These are phyloP conservation scores for Crotalus helleri DNA, from an alignment of 2,113 vertebrate genomes.

Conservation along the genomic window DNA sequence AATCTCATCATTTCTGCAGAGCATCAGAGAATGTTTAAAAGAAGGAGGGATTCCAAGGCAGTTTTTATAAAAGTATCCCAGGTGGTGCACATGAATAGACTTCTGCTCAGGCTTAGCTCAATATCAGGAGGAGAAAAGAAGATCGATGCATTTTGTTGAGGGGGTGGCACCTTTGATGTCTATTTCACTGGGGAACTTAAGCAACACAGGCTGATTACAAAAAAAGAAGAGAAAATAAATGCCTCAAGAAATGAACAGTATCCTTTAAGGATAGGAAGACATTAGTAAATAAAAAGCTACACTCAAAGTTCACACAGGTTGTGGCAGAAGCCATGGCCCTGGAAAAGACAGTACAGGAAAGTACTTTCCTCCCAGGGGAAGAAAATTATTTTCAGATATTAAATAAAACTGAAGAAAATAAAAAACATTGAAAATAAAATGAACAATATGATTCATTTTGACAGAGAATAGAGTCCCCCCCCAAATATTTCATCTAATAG, in stretches of 20 bases:
- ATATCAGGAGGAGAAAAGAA: background rate
- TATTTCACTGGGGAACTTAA: conserved; percentile 17
- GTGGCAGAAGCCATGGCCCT: conserved; percentile 33
- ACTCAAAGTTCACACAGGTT: conserved; percentile 27
- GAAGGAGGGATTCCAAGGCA: background rate
- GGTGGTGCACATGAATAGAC: background rate
- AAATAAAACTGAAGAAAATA: conserved; percentile 50
- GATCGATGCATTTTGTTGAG: background rate
- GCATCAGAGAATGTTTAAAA: conserved; percentile 4
- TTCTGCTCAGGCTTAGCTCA: background rate
- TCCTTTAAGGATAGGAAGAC: background rate
- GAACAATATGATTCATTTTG: conserved; percentile 68
- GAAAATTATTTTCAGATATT: conserved; percentile 30
- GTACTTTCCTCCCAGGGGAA: conserved; percentile 27
- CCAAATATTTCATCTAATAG: background rate
- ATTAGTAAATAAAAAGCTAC: conserved; percentile 1
- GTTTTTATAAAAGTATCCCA: background rate
- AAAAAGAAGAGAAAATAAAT: background rate
- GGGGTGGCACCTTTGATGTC: background rate
- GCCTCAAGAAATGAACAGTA: background rate
- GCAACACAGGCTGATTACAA: background rate
- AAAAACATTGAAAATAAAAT: conserved; percentile 52
- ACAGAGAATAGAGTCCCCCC: conserved; percentile 60
- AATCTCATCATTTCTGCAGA: background rate
- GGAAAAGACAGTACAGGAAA: conserved; percentile 35